A percentile compares a stretch with the other conserved stretches of the same genome.
Evolutionary conservation across 2,113 vertebrate genomes (phyloP).

Genomic region (Anolis carolinensis): DNA sequence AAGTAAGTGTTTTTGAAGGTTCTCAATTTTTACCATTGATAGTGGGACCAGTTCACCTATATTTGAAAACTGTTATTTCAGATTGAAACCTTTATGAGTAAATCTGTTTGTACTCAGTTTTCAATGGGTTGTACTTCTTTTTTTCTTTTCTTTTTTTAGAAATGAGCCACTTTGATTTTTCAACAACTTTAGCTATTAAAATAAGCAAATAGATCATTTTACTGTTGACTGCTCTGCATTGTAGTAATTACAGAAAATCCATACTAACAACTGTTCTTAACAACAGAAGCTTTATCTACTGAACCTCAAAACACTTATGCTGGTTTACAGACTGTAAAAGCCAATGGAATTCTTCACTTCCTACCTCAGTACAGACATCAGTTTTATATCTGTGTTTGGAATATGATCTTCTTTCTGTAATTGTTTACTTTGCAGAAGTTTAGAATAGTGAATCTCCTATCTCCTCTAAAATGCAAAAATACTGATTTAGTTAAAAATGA

Average conservation of each 20-base stretch:
- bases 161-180: constrained; percentile 42
- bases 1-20: constrained; percentile 38
- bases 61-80: constrained; percentile 44
- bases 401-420: constrained; percentile 63
- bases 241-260: constrained; percentile 39
- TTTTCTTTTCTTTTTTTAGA: constrained; percentile 17
- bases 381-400: constrained; percentile 57
- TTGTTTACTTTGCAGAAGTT: constrained; percentile 63
- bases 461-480: constrained; percentile 45
- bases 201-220: constrained; percentile 17
- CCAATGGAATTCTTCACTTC: constrained; percentile 77
- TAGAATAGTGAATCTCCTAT: constrained; percentile 43
- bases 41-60: constrained; percentile 63
- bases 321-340: constrained; percentile 76
- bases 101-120: constrained; percentile 48
- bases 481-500: constrained; percentile 48
- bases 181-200: constrained; percentile 43
- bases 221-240: constrained; percentile 26
- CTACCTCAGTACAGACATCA: constrained; percentile 78
- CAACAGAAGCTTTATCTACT: constrained; percentile 64
- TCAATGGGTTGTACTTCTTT: constrained; percentile 46
- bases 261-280: constrained; percentile 42
- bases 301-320: constrained; percentile 66
- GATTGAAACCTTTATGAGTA: constrained; percentile 40
- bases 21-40: constrained; percentile 44